Conservation (phyloP, 1,140 invertebrate species). For the Macrocentrus cingulum region DNA sequence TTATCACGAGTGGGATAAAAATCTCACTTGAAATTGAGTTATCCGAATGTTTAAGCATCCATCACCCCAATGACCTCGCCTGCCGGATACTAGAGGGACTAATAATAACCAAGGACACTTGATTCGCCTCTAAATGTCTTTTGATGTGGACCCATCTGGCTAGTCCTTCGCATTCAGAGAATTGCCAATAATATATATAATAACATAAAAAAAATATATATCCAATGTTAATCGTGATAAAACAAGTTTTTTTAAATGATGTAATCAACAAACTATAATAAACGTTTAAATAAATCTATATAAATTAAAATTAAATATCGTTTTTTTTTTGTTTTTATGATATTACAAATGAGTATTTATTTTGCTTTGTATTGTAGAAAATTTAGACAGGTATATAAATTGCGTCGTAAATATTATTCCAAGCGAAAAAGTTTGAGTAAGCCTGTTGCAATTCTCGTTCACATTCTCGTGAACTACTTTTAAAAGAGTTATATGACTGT, state of each 20-base stretch:
- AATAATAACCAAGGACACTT: conserved; percentile 17
- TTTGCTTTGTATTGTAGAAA: too few relatives aligned
- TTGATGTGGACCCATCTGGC: neutral
- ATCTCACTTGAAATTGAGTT: neutral
- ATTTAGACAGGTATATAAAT: conserved; percentile 1
- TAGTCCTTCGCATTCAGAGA: too few relatives aligned
- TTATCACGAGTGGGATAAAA: neutral
- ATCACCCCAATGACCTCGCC: conserved; percentile 15
- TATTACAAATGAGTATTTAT: too few relatives aligned
- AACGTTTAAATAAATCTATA: too few relatives aligned
- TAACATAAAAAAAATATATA: too few relatives aligned
- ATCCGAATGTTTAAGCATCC: neutral
- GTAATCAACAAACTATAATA: too few relatives aligned
- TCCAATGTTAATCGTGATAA: too few relatives aligned
- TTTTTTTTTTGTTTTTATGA: too few relatives aligned
- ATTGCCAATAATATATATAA: too few relatives aligned
- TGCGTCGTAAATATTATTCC: neutral
- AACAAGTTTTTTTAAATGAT: too few relatives aligned
- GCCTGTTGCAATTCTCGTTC: conserved; percentile 3
- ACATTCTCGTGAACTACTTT: neutral
- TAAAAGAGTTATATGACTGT: conserved; percentile 21
- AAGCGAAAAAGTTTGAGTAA: neutral
- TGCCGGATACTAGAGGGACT: conserved; percentile 1
- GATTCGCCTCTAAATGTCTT: neutral
- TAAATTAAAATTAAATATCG: too few relatives aligned